These are phyloP conservation scores for Lepisosteus osseus DNA, from an alignment of 2,113 vertebrate genomes.

Conservation along the genomic window DNA sequence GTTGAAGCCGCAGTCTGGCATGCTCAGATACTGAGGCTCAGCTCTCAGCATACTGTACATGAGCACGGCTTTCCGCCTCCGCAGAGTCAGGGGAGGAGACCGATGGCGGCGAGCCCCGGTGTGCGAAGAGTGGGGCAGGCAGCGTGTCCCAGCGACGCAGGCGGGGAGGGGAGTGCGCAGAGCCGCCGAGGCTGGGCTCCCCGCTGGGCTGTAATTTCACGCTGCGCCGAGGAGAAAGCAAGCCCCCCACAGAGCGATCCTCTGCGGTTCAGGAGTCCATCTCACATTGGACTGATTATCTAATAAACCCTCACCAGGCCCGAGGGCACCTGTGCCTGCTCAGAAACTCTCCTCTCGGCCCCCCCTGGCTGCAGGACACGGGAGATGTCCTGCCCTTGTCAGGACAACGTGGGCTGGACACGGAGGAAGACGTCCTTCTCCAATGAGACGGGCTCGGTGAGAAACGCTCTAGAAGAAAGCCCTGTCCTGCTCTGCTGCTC, in stretches of 20 bases:
- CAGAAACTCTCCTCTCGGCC: neutral
- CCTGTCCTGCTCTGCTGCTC: too few species aligned
- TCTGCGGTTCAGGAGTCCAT: slow-evolving; percentile 79
- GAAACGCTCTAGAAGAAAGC: too few species aligned
- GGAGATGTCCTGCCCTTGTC: neutral
- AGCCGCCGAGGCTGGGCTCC: slow-evolving; percentile 24
- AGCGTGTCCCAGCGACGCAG: too few species aligned
- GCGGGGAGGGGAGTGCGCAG: neutral
- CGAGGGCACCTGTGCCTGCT: slow-evolving; percentile 4
- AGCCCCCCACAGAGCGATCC: slow-evolving; percentile 74
- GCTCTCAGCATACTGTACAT: too few species aligned
- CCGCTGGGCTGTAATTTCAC: slow-evolving; percentile 79
- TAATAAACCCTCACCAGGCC: slow-evolving; percentile 60
- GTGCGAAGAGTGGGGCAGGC: too few species aligned
- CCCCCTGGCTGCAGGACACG: neutral
- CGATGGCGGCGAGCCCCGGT: too few species aligned
- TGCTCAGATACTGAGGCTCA: too few species aligned
- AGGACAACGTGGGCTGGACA: neutral
- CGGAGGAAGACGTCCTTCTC: too few species aligned
- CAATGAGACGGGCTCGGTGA: too few species aligned
- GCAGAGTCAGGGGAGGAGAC: too few species aligned
- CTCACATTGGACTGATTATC: slow-evolving; percentile 68
- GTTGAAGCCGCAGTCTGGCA: too few species aligned
- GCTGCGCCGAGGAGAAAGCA: slow-evolving; percentile 72
- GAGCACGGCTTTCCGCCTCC: too few species aligned